Evolutionary conservation across 2,888 invertebrate species (phyloP), one percentile per base, ranked within the genome.

Genomic region (Pammene aurita): DNA sequence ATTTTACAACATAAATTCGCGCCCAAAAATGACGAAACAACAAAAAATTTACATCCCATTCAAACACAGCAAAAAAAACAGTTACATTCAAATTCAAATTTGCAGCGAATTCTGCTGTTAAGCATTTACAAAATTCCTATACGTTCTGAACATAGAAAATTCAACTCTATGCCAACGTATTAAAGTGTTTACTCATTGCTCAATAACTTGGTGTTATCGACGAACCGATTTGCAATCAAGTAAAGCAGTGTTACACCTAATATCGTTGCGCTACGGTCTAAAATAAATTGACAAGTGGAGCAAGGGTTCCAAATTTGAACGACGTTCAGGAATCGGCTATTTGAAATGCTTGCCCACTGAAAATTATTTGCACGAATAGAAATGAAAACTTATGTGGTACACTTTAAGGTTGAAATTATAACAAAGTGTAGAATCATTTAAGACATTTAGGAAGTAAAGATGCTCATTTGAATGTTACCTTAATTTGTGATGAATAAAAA

Each of bases 31-130:
- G 34, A 16, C 34, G 14, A 10, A 35, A 35, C 34, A 35, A 11
- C 46, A 60, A 60, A 60, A 60, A 48, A 35, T 61, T 62, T 52
- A 62, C 62, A 52, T 52, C 50, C 26, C 42, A 62, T 52, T 60
- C 58, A 54, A 63, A 62, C 50, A 35, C 46, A 50, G 57, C 65
- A 56, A 46, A 67, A 67, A 55, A 50, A 67, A 62, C 66, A 60
- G 58, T 52, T 42, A 42, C 58, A 66, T 67, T 67, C 67, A 63
- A 62, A 67, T 67, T 67, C 62, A 57, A 67, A 67, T 67, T 67
- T 42, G 14, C 56, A 67, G 18, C 61, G 67, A 50, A 62, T 50
- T 54, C 38, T 18, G 62, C 62, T 50, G 52, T 62, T 52, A 62
- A 50, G 50, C 62, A 5, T 62, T 16, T 35, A n/a, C 61, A 38